phyloP scores from a whole-genome alignment of 2,113 vertebrate genomes.

The Rhea pennata region DNA sequence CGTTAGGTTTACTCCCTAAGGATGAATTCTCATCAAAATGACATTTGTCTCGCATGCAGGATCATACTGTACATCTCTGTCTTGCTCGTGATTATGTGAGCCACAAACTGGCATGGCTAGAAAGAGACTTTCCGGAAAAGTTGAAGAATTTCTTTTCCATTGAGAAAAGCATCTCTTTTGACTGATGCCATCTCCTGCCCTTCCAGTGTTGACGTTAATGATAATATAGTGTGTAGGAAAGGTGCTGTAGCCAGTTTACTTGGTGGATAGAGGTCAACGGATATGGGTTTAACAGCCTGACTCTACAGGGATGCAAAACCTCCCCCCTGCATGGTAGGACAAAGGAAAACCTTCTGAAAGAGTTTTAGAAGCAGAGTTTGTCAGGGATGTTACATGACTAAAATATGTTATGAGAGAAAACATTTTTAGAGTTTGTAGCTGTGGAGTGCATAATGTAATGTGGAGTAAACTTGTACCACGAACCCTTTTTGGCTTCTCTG shows the following conservation, averaged over 20 bases:
- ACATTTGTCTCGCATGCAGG: neutral
- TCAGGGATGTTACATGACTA: neutral
- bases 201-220: neutral
- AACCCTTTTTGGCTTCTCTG: neutral
- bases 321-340: neutral
- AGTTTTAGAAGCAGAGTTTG: neutral
- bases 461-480: neutral
- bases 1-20: neutral
- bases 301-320: neutral
- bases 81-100: neutral
- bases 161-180: neutral
- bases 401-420: neutral
- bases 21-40: neutral
- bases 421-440: neutral
- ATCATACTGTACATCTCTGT: rapidly evolving
- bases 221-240: neutral
- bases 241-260: neutral
- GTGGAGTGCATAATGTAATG: neutral
- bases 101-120: rapidly evolving
- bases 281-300: neutral
- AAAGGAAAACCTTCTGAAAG: neutral
- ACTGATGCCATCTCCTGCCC: rapidly evolving
- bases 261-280: neutral
- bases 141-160: neutral
- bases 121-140: neutral